These are phyloP conservation scores for Epinotia ramella DNA, from an alignment of 2,888 invertebrate genomes.

Conservation along the genomic window DNA sequence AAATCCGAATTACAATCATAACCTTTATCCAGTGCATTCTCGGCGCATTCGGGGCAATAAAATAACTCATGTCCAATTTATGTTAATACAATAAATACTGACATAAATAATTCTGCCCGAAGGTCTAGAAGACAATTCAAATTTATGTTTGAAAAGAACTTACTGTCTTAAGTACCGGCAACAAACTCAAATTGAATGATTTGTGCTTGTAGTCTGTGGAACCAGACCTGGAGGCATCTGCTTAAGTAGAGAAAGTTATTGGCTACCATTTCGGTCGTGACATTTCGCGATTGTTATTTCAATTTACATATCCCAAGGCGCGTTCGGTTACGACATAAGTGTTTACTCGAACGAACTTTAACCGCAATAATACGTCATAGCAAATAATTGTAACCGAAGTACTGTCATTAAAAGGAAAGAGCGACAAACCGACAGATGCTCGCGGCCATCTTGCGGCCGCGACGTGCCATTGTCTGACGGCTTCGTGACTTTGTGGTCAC, in stretches of 20 bases:
- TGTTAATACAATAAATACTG: constrained; percentile 85
- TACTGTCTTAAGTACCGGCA: constrained; percentile 64
- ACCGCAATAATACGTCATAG: constrained; percentile 76
- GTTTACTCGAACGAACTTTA: constrained; percentile 65
- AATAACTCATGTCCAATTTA: constrained; percentile 85
- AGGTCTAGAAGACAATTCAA: constrained; percentile 77
- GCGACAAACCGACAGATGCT: constrained; percentile 84
- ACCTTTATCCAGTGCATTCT: constrained; percentile 78
- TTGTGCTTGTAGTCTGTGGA: constrained; percentile 55
- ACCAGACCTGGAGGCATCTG: constrained; percentile 2
- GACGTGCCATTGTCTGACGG: constrained; percentile 68
- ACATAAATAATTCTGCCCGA: constrained; percentile 79
- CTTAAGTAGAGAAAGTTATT: constrained; percentile 21
- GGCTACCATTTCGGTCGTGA: constrained; percentile 21
- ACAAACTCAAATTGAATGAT: constrained; percentile 69
- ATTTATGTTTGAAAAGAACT: constrained; percentile 74
- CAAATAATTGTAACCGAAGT: constrained; percentile 77
- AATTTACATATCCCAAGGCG: constrained; percentile 66
- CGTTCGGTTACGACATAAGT: constrained; percentile 63
- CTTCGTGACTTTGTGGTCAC: constrained; percentile 79
- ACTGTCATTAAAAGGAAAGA: constrained; percentile 76
- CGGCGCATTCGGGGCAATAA: constrained; percentile 79
- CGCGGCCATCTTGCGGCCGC: constrained; percentile 76
- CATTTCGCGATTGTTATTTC: constrained; percentile 39
- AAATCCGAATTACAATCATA: constrained; percentile 81